phyloP scores from a whole-genome alignment of 2,888 invertebrate genomes.

The Cerastoderma edule region DNA sequence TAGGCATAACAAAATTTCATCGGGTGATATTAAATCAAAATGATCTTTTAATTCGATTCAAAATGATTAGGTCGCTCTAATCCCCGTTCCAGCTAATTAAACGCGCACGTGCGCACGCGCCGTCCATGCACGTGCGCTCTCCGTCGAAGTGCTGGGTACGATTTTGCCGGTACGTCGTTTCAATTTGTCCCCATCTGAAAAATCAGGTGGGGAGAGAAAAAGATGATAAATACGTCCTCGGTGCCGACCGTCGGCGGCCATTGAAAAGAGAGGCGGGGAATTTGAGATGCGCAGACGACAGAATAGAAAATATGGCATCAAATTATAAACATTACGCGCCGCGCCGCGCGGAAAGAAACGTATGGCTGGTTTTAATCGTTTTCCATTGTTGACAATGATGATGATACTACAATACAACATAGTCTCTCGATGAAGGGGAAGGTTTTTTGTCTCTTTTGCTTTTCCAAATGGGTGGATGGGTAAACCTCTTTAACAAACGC shows the following conservation, averaged over 20 bases:
- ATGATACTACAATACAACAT: too few relatives aligned
- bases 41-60: slow-evolving; percentile 7
- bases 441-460: too few relatives aligned
- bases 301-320: slow-evolving; percentile 40
- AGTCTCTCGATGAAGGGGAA: too few relatives aligned
- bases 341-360: too few relatives aligned
- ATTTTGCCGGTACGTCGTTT: slow-evolving; percentile 5
- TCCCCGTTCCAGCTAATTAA: slow-evolving; percentile 23
- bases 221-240: slow-evolving; percentile 20
- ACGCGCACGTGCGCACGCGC: slow-evolving; percentile 12
- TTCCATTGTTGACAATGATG: too few relatives aligned
- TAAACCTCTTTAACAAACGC: too few relatives aligned
- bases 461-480: too few relatives aligned
- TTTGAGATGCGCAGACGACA: slow-evolving; percentile 29
- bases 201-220: slow-evolving; percentile 21
- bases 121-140: slow-evolving; percentile 12
- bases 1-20: slow-evolving; percentile 6
- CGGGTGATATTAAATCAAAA: slow-evolving; percentile 10
- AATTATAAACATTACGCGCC: slow-evolving; percentile 32
- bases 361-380: slow-evolving; percentile 12
- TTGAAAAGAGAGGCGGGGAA: slow-evolving; percentile 28
- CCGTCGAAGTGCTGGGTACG: slow-evolving; percentile 8
- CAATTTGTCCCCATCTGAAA: slow-evolving; percentile 15
- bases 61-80: slow-evolving; percentile 19
- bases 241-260: slow-evolving; percentile 13